phyloP scores from a whole-genome alignment of 37 sponge, comb jelly and placozoan species.

The Spongia lamella region DNA sequence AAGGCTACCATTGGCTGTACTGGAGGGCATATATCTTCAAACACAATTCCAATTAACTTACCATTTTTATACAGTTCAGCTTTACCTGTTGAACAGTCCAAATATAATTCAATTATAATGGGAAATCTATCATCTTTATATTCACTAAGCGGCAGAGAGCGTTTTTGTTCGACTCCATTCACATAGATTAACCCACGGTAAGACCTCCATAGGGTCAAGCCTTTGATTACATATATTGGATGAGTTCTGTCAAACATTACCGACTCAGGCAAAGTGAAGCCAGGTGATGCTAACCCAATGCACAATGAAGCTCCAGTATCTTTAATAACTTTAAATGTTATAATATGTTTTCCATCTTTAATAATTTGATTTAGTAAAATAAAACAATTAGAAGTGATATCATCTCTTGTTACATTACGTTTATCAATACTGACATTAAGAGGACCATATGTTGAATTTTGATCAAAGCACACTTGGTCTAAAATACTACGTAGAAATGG shows the following conservation, averaged over 20 bases:
- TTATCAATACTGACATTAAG: constrained; percentile 3
- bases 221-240: constrained; percentile 38
- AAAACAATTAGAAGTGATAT: constrained; percentile 26
- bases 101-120: constrained; percentile 23
- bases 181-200: constrained; percentile 51
- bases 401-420: neutral
- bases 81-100: constrained; percentile 28
- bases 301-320: constrained; percentile 62
- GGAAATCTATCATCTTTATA: constrained; percentile 12
- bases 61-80: constrained; percentile 32
- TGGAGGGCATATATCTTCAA: constrained; percentile 24
- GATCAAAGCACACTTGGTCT: constrained; percentile 9
- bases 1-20: constrained; percentile 49
- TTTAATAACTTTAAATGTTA: constrained; percentile 19
- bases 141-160: constrained; percentile 9
- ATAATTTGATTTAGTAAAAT: constrained; percentile 27
- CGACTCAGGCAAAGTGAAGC: constrained; percentile 18
- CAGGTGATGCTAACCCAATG: constrained; percentile 32
- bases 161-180: constrained; percentile 30
- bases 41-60: constrained; percentile 31
- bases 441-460: constrained; percentile 8
- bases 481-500: neutral
- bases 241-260: constrained; percentile 14
- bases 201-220: constrained; percentile 44
- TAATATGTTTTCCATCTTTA: constrained; percentile 16